phyloP scores from a whole-genome alignment of 2,113 vertebrate genomes.

The Apus apus region DNA sequence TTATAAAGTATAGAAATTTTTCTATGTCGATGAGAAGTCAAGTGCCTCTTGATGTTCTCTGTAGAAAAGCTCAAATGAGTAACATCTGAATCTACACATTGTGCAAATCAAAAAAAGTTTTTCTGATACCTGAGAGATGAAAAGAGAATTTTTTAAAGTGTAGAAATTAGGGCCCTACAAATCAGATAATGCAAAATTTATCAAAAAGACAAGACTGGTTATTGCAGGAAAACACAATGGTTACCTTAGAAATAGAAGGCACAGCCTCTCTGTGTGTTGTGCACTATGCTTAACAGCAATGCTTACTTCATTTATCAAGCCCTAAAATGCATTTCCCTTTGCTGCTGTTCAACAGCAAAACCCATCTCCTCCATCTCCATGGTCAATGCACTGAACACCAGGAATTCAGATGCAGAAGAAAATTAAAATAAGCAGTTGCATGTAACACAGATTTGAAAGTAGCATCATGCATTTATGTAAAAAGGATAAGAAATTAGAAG shows the following conservation, averaged over 20 bases:
- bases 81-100: not conserved
- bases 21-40: not conserved
- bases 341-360: not conserved
- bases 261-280: not conserved
- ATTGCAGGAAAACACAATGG: not conserved
- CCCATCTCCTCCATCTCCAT: not conserved
- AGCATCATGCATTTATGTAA: not conserved
- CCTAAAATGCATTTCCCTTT: not conserved
- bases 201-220: not conserved
- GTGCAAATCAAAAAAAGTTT: not conserved
- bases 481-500: not conserved
- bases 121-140: not conserved
- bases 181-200: not conserved
- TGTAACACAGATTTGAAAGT: not conserved
- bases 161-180: not conserved
- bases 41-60: not conserved
- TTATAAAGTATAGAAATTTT: not conserved
- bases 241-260: not conserved
- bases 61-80: not conserved
- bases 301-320: not conserved
- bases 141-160: not conserved
- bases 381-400: not conserved
- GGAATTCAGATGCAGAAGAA: not conserved
- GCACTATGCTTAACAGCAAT: not conserved
- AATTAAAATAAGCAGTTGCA: not conserved